Evolutionary conservation across 1,140 invertebrate species (phyloP).

Genomic region (Bombus haemorrhoidalis): DNA sequence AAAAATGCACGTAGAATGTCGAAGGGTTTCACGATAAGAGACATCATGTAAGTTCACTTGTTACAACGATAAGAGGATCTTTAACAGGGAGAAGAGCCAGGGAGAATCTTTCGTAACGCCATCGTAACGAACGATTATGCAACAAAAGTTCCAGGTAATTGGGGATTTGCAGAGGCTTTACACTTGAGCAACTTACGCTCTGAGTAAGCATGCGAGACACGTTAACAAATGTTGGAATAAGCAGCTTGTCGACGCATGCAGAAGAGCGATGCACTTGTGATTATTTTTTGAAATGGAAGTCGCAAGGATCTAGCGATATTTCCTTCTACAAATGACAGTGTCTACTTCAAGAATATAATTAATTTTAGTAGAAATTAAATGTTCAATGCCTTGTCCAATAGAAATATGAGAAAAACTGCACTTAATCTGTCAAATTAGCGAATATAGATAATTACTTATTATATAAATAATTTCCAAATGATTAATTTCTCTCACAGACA

Average conservation of each 20-base stretch:
- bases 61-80: slow-evolving; percentile 37
- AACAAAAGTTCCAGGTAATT: slow-evolving; percentile 58
- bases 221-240: slow-evolving; percentile 48
- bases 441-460: background rate
- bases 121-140: slow-evolving; percentile 51
- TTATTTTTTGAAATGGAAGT: slow-evolving; percentile 11
- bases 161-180: slow-evolving; percentile 52
- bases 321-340: background rate
- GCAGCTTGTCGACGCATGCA: slow-evolving; percentile 14
- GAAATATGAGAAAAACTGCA: too few species aligned
- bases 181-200: slow-evolving; percentile 35
- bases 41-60: slow-evolving; percentile 37
- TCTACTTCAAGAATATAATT: background rate
- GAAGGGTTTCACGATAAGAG: slow-evolving; percentile 16
- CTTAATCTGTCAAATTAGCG: background rate
- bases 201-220: slow-evolving; percentile 39
- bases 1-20: background rate
- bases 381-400: background rate
- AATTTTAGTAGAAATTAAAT: background rate
- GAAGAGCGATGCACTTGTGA: background rate
- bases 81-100: slow-evolving; percentile 15
- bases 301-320: background rate
- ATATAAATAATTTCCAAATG: background rate
- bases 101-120: slow-evolving; percentile 34
- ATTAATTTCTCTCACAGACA: background rate